A percentile compares a stretch with the other conserved stretches of the same genome.
Evolutionary conservation across 2,113 vertebrate species (phyloP).

Genomic region (Noctilio leporinus): DNA sequence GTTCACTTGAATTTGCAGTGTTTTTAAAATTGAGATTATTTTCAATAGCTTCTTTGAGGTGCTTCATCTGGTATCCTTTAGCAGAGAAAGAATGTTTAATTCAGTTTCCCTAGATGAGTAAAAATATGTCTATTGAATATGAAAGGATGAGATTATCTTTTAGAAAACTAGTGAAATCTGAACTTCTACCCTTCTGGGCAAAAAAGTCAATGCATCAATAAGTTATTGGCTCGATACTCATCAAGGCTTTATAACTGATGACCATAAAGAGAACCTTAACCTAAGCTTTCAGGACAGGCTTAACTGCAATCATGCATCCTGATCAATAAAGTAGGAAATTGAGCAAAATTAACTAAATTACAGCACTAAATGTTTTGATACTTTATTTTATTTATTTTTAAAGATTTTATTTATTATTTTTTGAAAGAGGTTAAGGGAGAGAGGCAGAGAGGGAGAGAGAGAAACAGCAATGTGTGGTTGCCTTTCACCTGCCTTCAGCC

Average conservation of each 20-base stretch:
- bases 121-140: background rate
- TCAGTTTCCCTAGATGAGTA: background rate
- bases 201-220: background rate
- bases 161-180: background rate
- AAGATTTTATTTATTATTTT: too few species aligned
- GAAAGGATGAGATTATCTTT: background rate
- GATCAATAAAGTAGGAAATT: background rate
- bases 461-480: too few species aligned
- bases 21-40: background rate
- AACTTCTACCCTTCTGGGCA: background rate
- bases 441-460: too few species aligned
- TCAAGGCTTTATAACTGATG: background rate
- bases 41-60: background rate
- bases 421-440: too few species aligned
- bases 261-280: background rate
- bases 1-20: background rate
- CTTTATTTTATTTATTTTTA: too few species aligned
- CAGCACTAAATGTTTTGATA: background rate
- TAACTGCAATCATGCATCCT: background rate
- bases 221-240: background rate
- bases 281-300: background rate
- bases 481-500: too few species aligned
- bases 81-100: background rate
- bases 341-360: background rate
- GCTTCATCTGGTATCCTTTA: background rate